Percentiles rank a stretch among this genome's conserved stretches.
Evolutionary conservation across 2,888 invertebrate species (phyloP).

Genomic region (Hydrotaea diabolus): DNA sequence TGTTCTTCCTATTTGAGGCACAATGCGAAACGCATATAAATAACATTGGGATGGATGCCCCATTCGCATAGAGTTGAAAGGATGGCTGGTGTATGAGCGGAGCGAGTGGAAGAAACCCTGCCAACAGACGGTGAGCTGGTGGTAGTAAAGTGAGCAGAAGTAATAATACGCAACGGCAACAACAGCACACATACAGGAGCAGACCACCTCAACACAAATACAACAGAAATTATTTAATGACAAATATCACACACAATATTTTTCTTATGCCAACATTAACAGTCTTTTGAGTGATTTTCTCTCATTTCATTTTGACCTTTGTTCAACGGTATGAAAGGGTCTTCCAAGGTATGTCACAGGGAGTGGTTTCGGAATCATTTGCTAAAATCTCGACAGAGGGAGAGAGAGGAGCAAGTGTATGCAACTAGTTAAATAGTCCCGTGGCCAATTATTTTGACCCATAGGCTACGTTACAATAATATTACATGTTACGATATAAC

Average conservation of each 20-base stretch:
- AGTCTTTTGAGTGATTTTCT: not conserved
- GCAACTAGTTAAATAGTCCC: no score
- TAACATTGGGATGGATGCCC: no score
- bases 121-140: not conserved
- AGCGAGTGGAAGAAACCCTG: not conserved
- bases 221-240: conserved; percentile 11
- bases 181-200: not conserved
- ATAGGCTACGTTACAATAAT: no score
- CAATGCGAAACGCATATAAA: not conserved
- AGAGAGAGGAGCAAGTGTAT: no score
- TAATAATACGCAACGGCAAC: not conserved
- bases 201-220: no score
- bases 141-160: conserved; percentile 15
- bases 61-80: not conserved
- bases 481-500: no score
- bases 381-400: no score
- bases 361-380: no score
- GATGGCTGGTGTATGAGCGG: not conserved
- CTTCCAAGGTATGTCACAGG: not conserved
- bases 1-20: not conserved
- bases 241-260: conserved; percentile 26
- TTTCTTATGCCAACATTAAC: conserved; percentile 9
- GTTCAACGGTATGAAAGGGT: not conserved
- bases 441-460: no score
- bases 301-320: not conserved